Evolutionary conservation across 2,888 invertebrate genomes (phyloP).

Genomic region (Selenia dentaria): DNA sequence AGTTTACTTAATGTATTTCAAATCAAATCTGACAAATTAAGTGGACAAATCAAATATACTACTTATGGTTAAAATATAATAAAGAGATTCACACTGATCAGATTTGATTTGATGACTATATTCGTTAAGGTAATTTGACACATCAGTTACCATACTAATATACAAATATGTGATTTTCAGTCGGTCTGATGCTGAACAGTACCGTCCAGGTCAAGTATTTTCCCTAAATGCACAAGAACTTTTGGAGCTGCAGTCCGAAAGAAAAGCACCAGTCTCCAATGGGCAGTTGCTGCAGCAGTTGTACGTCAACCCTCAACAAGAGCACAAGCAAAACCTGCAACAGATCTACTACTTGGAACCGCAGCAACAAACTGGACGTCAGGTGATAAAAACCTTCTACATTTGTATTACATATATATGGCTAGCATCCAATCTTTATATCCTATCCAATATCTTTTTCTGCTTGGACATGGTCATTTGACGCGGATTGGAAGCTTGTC

Average conservation of each 20-base stretch:
- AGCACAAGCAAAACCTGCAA: constrained; percentile 67
- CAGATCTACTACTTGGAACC: constrained; percentile 71
- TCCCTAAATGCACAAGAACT: constrained; percentile 72
- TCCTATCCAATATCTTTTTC: too few relatives aligned
- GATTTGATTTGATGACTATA: too few relatives aligned
- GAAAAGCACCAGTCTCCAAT: constrained; percentile 63
- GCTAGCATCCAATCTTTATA: too few relatives aligned
- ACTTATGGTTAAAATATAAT: too few relatives aligned
- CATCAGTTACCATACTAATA: background rate
- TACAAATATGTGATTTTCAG: constrained; percentile 34
- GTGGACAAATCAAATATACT: too few relatives aligned
- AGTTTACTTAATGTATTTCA: too few relatives aligned
- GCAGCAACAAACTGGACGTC: constrained; percentile 65
- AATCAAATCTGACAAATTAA: too few relatives aligned
- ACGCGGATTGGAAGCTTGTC: too few relatives aligned
- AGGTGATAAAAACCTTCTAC: constrained; percentile 48
- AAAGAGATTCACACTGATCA: too few relatives aligned
- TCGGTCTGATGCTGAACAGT: constrained; percentile 62
- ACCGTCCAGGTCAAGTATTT: constrained; percentile 76
- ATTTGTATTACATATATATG: too few relatives aligned
- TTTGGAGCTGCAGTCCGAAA: constrained; percentile 70
- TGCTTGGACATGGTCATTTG: too few relatives aligned
- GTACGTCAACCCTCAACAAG: constrained; percentile 61
- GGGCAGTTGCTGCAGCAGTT: constrained; percentile 67
- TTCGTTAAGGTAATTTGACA: too few relatives aligned